Conservation (phyloP, 64 coral and sea anemone species). For the Dendrophyllia cribrosa region DNA sequence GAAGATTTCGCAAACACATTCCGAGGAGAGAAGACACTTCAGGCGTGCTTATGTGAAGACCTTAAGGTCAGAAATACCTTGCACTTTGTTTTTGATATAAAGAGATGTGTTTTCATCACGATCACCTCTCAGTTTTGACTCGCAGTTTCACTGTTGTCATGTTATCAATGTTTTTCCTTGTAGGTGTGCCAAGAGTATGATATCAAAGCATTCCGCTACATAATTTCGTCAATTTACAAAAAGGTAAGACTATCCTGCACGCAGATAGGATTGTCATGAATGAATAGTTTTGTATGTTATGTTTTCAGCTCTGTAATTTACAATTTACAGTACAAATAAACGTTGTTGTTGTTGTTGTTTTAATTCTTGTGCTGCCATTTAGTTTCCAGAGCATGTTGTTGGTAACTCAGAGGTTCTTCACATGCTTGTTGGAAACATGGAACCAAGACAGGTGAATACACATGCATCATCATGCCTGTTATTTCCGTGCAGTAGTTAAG, state of each 20-base stretch:
- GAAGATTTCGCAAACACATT: conserved; percentile 91
- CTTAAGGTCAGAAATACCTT: conserved; percentile 62
- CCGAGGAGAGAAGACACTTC: conserved; percentile 84
- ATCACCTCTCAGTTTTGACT: not conserved
- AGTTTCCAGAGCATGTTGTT: conserved; percentile 94
- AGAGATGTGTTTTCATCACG: no score
- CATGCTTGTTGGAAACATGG: conserved; percentile 90
- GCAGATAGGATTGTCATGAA: no score
- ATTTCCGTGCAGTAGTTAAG: not conserved
- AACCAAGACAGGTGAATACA: conserved; percentile 82
- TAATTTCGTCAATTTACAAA: conserved; percentile 93
- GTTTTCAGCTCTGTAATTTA: no score
- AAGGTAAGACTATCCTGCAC: conserved; percentile 56
- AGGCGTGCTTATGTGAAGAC: conserved; percentile 85
- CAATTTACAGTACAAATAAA: no score
- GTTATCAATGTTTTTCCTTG: not conserved
- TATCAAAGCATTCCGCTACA: conserved; percentile 87
- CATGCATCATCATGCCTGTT: not conserved
- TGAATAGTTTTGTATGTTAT: not conserved
- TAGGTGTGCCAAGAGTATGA: conserved; percentile 92
- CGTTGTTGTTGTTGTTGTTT: not conserved
- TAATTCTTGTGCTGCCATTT: not conserved
- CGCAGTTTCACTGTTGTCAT: not conserved
- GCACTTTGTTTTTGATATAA: not conserved
- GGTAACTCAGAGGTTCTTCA: conserved; percentile 92